phyloP scores from a whole-genome alignment of 1,140 invertebrate species.

The Condylostylus longicornis region DNA sequence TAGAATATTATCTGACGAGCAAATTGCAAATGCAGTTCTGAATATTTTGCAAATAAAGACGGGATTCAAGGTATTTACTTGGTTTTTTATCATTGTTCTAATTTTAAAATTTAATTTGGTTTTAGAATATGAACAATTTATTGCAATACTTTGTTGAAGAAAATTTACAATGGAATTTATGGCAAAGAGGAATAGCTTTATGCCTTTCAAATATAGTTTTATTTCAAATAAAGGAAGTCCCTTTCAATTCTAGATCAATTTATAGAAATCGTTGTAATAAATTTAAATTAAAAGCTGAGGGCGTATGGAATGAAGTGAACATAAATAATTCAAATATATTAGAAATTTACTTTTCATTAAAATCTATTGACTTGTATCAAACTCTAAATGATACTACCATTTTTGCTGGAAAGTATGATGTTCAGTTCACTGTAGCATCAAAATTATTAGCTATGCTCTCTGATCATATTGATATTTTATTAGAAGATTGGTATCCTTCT shows the following conservation, averaged over 20 bases:
- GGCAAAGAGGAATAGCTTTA: slow-evolving; percentile 88
- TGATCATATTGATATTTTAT: slow-evolving; percentile 88
- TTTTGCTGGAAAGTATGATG: slow-evolving; percentile 3
- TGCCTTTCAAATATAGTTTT: slow-evolving; percentile 64
- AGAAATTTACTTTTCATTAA: slow-evolving; percentile 69
- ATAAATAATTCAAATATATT: slow-evolving; percentile 67
- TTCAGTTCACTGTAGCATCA: slow-evolving; percentile 16
- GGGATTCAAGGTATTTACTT: slow-evolving; percentile 12
- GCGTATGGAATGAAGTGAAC: slow-evolving; percentile 70
- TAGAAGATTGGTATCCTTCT: slow-evolving; percentile 98
- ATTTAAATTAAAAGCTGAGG: slow-evolving; percentile 63
- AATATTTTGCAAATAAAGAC: slow-evolving; percentile 15
- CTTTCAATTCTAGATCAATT: slow-evolving; percentile 42
- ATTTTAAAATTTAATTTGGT: not conserved
- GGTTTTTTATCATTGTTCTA: not conserved
- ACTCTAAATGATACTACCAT: slow-evolving; percentile 11
- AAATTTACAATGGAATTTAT: slow-evolving; percentile 67
- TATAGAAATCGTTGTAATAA: slow-evolving; percentile 34
- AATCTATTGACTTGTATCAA: slow-evolving; percentile 16
- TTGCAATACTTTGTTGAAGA: slow-evolving; percentile 22
- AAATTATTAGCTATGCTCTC: slow-evolving; percentile 82
- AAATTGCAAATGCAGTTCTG: slow-evolving; percentile 62
- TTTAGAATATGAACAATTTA: slow-evolving; percentile 17
- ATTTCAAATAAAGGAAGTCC: slow-evolving; percentile 71
- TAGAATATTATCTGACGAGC: slow-evolving; percentile 83